Conservation (phyloP, 2,888 invertebrate genomes). For the Ecdyonurus torrentis region DNA sequence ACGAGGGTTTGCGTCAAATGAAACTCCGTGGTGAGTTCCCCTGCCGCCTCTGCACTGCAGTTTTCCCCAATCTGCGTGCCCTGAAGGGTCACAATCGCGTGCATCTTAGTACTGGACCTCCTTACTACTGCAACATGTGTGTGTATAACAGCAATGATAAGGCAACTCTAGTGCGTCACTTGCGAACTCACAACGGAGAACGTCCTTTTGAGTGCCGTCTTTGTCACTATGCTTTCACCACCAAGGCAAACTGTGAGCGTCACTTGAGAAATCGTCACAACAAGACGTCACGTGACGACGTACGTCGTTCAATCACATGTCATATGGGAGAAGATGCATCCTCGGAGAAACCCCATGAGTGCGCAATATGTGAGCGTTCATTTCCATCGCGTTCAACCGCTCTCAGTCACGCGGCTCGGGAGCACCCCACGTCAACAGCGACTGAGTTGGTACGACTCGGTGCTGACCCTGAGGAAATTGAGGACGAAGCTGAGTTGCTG, state of each 20-base stretch:
- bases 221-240: conserved; percentile 94
- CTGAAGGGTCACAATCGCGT: conserved; percentile 81
- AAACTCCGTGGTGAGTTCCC: conserved; percentile 78
- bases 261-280: conserved; percentile 84
- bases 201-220: conserved; percentile 85
- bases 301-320: conserved; percentile 73
- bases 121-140: conserved; percentile 84
- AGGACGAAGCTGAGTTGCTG: background rate
- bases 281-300: conserved; percentile 70
- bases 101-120: conserved; percentile 46
- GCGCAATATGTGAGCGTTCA: background rate
- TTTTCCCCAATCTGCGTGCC: conserved; percentile 76
- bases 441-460: background rate
- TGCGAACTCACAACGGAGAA: conserved; percentile 90
- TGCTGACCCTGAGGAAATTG: conserved; percentile 1
- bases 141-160: conserved; percentile 71
- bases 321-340: conserved; percentile 61
- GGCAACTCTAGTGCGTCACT: conserved; percentile 76
- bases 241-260: conserved; percentile 92
- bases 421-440: background rate
- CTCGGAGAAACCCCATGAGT: background rate
- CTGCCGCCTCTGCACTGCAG: conserved; percentile 71
- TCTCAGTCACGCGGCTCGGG: conserved; percentile 2
- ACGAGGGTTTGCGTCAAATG: conserved; percentile 75
- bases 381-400: background rate